Evolutionary conservation across 2,113 vertebrate species (phyloP).

Genomic region (Excalfactoria chinensis): DNA sequence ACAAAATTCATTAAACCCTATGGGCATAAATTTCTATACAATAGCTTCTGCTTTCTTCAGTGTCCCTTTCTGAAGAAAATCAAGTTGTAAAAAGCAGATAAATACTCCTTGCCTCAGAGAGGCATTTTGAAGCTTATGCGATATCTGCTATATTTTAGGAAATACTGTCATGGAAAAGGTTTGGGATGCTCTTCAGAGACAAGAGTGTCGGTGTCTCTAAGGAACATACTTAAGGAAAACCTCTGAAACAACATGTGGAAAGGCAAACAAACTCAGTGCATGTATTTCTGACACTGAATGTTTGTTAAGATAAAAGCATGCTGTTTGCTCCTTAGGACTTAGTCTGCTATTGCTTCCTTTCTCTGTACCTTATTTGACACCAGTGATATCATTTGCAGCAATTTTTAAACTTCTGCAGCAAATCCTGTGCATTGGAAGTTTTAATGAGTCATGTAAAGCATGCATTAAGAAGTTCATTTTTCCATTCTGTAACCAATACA

Average conservation of each 20-base stretch:
- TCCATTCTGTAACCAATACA: background rate
- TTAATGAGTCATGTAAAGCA: background rate
- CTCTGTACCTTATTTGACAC: background rate
- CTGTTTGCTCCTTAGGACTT: constrained; percentile 39
- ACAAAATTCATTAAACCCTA: background rate
- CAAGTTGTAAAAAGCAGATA: background rate
- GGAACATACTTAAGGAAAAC: constrained; percentile 19
- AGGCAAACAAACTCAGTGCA: constrained; percentile 22
- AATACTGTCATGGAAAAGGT: background rate
- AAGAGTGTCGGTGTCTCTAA: background rate
- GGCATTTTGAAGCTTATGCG: background rate
- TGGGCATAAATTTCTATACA: background rate
- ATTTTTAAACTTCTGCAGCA: constrained; percentile 4
- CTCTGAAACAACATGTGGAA: constrained; percentile 37
- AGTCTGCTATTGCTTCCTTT: background rate
- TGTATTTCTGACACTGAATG: constrained; percentile 47
- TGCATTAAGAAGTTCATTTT: background rate
- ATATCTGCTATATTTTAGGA: background rate
- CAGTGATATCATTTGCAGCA: background rate
- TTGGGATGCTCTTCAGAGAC: background rate
- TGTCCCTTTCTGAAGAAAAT: background rate
- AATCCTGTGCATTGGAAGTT: constrained; percentile 2
- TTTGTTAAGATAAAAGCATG: constrained; percentile 46
- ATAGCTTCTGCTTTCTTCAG: background rate
- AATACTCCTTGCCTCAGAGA: constrained; percentile 12